Evolutionary conservation across 2,797 vertebrate genomes (phyloP).

Genomic region (Eospalax fontanierii): DNA sequence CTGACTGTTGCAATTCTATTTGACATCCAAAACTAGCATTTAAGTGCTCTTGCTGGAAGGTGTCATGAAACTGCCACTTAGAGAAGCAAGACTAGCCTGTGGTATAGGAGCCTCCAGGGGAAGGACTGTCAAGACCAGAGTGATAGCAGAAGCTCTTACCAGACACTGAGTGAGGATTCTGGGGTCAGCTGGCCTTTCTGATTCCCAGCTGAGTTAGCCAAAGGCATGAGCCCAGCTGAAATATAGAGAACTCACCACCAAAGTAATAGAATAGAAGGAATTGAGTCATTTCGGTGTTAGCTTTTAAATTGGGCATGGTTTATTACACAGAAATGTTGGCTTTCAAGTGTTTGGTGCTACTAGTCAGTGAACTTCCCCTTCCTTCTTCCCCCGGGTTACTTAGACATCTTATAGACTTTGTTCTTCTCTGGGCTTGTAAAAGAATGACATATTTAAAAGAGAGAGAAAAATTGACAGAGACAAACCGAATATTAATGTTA

Average conservation of each 20-base stretch:
- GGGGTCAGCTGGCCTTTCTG: neutral
- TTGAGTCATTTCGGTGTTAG: neutral
- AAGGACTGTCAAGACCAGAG: rapidly evolving
- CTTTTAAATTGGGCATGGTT: neutral
- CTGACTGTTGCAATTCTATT: neutral
- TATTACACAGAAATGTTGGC: neutral
- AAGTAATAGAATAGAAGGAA: neutral
- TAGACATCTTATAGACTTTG: neutral
- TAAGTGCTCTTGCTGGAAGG: neutral
- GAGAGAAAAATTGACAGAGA: neutral
- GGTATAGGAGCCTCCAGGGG: neutral
- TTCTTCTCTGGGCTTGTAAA: neutral
- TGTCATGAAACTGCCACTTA: neutral
- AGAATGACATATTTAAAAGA: neutral
- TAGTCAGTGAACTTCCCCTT: neutral
- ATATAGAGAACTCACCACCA: neutral
- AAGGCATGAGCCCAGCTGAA: rapidly evolving
- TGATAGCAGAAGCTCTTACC: too few species aligned
- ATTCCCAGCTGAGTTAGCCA: neutral
- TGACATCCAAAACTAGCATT: neutral
- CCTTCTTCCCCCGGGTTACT: neutral
- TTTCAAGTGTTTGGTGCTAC: neutral
- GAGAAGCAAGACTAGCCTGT: neutral
- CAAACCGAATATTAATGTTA: neutral
- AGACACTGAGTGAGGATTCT: neutral